Base-by-base conservation (phyloP, 2,888 invertebrate genomes). In the Drosophila rubida region DNA sequence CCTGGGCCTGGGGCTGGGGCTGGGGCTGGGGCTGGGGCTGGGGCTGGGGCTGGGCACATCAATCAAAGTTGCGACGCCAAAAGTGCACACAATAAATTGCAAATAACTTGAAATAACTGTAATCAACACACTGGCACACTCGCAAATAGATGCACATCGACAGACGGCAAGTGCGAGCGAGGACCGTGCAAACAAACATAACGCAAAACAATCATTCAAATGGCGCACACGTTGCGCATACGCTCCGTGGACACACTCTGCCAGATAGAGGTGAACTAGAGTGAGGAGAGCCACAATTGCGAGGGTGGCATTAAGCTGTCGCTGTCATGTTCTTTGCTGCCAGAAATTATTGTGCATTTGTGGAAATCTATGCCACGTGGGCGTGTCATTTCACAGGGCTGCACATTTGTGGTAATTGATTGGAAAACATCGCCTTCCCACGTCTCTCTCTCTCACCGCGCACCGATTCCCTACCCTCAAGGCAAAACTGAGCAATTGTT, bases 281-380 rank as follows among this genome's bases (percentile, higher is more conserved):
- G n/a, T 16, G 32, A 16, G 22, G 1, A 19, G 1, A 22, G 6
- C 8, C 48, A 48, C 39, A 37, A 51, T 32, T 60, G 32, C 50
- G 44, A 59, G 71, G 50, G 69, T 62, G 72, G 84, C 87, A 84
- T 87, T 87, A 85, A 71, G 82, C 82, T 78, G 81, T 75, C 74
- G 75, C 75, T 75, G 75, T 85, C 85, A 85, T 87, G 87, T 87
- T 75, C 61, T 57, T 63, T 61, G 57, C 72, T 72, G 75, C 64
- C 81, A 80, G 85, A 87, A 87, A 87, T 82, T 87, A 82, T 82
- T 87, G 87, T 87, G 82, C 87, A 81, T 81, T 87, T 82, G 87
- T 81, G 85, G 44, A 87, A 84, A 87, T 82, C 82, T 73, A 78
- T 73, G 85, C 79, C 76, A 87, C 49, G 66, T 74, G 73, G 79